Percentiles rank a stretch among this genome's conserved stretches.
These are phyloP conservation scores for Diploptera punctata DNA, from an alignment of 2,888 invertebrate species.

Conservation along the genomic window DNA sequence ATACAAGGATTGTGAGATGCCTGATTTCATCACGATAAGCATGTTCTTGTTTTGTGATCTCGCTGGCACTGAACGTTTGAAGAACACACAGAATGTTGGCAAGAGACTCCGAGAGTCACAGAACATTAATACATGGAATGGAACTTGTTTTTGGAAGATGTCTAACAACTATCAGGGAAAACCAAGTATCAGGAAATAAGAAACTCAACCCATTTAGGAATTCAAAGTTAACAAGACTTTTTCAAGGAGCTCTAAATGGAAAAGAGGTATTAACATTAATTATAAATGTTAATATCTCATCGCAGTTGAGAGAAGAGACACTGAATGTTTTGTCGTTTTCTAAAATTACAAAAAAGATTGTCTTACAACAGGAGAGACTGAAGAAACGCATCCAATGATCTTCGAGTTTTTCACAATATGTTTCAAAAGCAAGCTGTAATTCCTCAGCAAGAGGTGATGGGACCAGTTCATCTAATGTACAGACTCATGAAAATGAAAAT, in stretches of 20 bases:
- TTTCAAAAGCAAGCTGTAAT: no score
- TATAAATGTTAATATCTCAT: constrained; percentile 82
- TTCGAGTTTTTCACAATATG: background rate
- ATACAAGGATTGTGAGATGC: background rate
- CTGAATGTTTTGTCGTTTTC: constrained; percentile 82
- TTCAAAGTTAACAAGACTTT: constrained; percentile 86
- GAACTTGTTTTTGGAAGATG: constrained; percentile 84
- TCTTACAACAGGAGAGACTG: background rate
- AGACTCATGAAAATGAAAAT: background rate
- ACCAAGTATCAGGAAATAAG: constrained; percentile 50
- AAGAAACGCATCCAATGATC: background rate
- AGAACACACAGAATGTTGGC: constrained; percentile 75
- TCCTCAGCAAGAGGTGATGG: no score
- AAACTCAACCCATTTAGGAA: constrained; percentile 72
- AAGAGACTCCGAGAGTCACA: constrained; percentile 82
- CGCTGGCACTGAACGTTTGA: constrained; percentile 85
- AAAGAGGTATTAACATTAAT: constrained; percentile 78
- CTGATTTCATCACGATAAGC: background rate
- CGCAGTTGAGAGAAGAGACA: constrained; percentile 79
- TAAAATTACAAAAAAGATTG: constrained; percentile 53
- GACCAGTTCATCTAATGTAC: background rate
- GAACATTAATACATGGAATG: constrained; percentile 89
- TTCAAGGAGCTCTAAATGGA: constrained; percentile 80
- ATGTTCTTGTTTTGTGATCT: constrained; percentile 85
- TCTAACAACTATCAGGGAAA: constrained; percentile 61